Evolutionary conservation across 2,797 vertebrate genomes (phyloP).

Genomic region (Pseudochaenichthys georgianus): DNA sequence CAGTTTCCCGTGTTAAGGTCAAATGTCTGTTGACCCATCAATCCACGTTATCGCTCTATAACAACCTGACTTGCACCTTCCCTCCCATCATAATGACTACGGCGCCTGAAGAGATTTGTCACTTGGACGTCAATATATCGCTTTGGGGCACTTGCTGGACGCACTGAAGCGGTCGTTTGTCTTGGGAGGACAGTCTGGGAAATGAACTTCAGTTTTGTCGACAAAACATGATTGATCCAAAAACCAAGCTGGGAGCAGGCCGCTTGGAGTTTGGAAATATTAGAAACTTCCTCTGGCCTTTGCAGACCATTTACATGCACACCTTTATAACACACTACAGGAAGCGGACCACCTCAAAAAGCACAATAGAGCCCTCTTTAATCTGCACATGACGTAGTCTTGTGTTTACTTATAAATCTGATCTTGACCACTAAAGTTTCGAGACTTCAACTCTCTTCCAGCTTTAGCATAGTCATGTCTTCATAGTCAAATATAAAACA

Average conservation of each 20-base stretch:
- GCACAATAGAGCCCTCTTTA: too few relatives aligned
- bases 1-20: background rate
- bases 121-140: background rate
- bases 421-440: too few relatives aligned
- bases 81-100: background rate
- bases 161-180: background rate
- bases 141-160: background rate
- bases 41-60: background rate
- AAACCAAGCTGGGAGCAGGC: background rate
- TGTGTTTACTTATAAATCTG: too few relatives aligned
- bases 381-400: too few relatives aligned
- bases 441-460: too few relatives aligned
- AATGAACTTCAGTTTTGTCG: background rate
- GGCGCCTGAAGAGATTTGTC: background rate
- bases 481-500: too few relatives aligned
- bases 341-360: too few relatives aligned
- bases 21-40: too few relatives aligned
- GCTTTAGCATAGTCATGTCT: too few relatives aligned
- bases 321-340: too few relatives aligned
- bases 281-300: background rate
- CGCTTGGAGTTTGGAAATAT: too few relatives aligned
- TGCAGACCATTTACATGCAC: too few relatives aligned
- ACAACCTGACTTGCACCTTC: background rate
- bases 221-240: background rate
- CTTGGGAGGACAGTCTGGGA: background rate